Base-by-base conservation (phyloP, 2,888 invertebrate genomes). In the Sphaeridia pumilis region DNA sequence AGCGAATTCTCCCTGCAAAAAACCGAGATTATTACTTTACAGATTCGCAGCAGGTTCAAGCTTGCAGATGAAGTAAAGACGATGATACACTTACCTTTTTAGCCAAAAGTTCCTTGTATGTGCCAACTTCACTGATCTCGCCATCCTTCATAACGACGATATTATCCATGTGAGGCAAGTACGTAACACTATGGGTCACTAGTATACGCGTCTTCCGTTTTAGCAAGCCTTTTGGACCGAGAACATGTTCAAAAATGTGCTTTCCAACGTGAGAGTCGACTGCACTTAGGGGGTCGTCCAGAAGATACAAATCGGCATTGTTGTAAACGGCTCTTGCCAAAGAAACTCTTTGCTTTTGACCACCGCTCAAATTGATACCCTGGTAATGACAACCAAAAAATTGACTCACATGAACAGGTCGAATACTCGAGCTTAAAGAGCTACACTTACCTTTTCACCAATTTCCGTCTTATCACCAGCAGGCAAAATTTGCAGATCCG, bases 291-390 rank as follows among this genome's bases (percentile, higher is more conserved):
- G 77, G 77, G 65, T 79, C 78, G 65, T 78, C 78, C 44, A 78
- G 65, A 2, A 78, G 67, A 63, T 75, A 74, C 22, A 78, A 61
- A 56, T 75, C 73, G 3, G 69, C 58, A 46, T 71, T 67, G 28
- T 68, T 66, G 58, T 75, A 75, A 2, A 72, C 70, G 1, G 74
- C 73, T 53, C 75, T 63, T 3, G 75, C 74, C 57, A 94, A 73
- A 54, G 89, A 88, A 34, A 94, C 87, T 62, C 93, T 77, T 71
- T 86, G 92, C 72, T 87, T 93, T 69, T 87, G 93, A 4, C 93
- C 93, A 17, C 93, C 93, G 14, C 85, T 86, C 59, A 88, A 71
- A 69, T 84, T 85, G 56, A 85, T 84, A 70, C 87, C 88, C 78
- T 70, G 28, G 48, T 10, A 17, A n/a, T n/a, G n/a, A n/a, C n/a